Conservation (phyloP, 2,888 invertebrate species). For the Lithophane leautieri region DNA sequence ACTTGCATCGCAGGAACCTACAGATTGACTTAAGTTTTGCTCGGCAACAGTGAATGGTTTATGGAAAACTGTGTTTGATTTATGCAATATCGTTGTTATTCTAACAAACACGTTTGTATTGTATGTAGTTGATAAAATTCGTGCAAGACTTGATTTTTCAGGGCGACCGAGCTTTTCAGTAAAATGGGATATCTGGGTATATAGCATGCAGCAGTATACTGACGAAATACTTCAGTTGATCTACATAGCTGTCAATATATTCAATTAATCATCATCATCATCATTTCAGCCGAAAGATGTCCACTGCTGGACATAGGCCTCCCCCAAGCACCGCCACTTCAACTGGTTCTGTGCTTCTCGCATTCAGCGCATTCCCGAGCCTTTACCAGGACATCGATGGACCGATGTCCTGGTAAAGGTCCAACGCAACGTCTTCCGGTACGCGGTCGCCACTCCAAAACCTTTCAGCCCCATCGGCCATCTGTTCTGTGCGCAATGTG, state of each 20-base stretch:
- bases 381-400: no score
- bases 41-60: constrained; percentile 57
- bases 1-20: constrained; percentile 62
- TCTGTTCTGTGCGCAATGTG: no score
- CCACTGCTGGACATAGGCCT: no score
- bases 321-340: no score
- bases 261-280: no score
- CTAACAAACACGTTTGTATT: constrained; percentile 52
- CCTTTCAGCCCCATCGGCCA: no score
- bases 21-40: constrained; percentile 67
- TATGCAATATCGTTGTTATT: constrained; percentile 62
- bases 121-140: constrained; percentile 20
- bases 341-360: no score
- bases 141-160: background rate
- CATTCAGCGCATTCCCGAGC: no score
- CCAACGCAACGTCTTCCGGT: no score
- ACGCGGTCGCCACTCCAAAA: no score
- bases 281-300: no score
- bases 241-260: background rate
- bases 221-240: background rate
- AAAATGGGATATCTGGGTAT: background rate
- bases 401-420: no score
- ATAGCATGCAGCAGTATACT: background rate
- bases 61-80: constrained; percentile 63
- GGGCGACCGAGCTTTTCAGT: constrained; percentile 11